Base-by-base conservation (phyloP, 53 echinoderm and acorn worm species). In the Antedon mediterranea region DNA sequence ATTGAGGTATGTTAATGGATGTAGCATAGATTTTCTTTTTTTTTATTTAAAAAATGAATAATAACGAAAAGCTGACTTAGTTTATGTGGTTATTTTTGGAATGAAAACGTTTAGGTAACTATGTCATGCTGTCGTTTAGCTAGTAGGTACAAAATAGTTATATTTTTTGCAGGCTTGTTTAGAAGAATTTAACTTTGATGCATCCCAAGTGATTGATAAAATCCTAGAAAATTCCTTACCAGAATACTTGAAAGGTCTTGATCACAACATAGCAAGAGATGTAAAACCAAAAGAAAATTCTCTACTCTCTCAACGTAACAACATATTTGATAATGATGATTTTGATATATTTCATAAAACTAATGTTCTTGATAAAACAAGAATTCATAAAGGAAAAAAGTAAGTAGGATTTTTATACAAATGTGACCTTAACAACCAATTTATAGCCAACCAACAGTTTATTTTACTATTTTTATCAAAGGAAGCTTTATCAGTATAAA, bases 311-410 rank as follows among this genome's bases (percentile, higher is more conserved):
- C 71, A 85, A 75, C 81, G 95, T 73, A 85, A 81, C 23, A 94
- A 94, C 73, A 81, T 94, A 82, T 94, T 75, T 74, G 89, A 91
- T 33, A 87, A 91, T 33, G 95, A 94, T 83, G 91, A 94, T 74
- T 94, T 94, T 94, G 95, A 94, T 82, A 85, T 94, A 29, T 94
- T 94, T 75, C 73, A 75, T 20, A 81, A 83, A 28, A 78, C 80
- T 18, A 75, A 43, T 26, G 57, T 26, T 57, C 81, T 94, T 2
- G 95, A 94, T 72, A 87, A 70, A 0, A 57, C 85, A 1, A 87
- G 81, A 74, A 81, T 94, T 18, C 91, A 91, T 57, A 91, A 94
- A 76, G 95, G 95, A 34, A 94, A 94, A 74, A 94, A 83, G 95
- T 94, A 73, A 79, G 89, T 82, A 72, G n/a, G n/a, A n/a, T n/a